These are phyloP conservation scores for Smutsia gigantea DNA, from an alignment of 2,797 vertebrate genomes.

Conservation along the genomic window DNA sequence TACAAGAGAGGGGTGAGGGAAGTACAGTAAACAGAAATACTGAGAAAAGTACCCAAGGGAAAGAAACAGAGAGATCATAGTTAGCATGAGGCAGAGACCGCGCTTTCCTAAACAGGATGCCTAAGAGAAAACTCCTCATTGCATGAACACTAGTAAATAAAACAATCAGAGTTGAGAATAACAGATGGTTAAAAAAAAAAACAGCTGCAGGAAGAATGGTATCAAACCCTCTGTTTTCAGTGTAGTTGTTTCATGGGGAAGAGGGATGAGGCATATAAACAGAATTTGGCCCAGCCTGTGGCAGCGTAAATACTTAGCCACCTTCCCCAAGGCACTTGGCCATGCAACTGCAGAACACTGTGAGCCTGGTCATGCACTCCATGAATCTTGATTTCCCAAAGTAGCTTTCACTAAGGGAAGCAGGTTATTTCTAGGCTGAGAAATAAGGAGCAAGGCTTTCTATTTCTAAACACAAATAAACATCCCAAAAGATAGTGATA, in stretches of 20 bases:
- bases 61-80: background rate
- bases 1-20: background rate
- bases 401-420: background rate
- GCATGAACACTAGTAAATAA: constrained; percentile 42
- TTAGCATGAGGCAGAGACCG: background rate
- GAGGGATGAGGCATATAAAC: background rate
- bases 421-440: constrained; percentile 24
- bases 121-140: background rate
- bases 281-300: background rate
- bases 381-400: constrained; percentile 6
- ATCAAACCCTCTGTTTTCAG: background rate
- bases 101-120: background rate
- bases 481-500: background rate
- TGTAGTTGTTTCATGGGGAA: background rate
- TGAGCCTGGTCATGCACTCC: background rate
- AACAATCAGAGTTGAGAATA: constrained; percentile 51
- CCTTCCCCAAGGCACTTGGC: background rate
- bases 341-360: background rate
- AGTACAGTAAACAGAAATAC: background rate
- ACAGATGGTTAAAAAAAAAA: background rate
- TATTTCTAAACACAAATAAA: constrained; percentile 44
- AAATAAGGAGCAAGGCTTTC: background rate
- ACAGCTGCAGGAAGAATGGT: background rate
- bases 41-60: background rate
- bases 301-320: background rate